Evolutionary conservation across 2,113 vertebrate genomes (phyloP), one percentile per base, ranked within the genome.

Genomic region (Aegypius monachus): DNA sequence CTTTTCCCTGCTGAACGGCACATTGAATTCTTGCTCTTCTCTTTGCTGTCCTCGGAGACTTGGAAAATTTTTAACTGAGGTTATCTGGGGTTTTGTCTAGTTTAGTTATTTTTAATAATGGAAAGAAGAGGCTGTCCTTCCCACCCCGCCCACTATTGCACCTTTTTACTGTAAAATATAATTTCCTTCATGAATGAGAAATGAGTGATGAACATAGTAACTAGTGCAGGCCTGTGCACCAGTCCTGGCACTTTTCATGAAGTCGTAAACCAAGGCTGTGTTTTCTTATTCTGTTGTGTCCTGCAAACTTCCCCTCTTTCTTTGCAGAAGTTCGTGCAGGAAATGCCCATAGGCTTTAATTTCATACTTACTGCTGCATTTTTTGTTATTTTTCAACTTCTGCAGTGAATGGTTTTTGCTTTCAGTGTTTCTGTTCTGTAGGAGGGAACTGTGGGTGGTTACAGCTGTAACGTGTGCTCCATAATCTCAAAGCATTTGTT

Each of bases 391-490:
- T 96, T 95, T 91, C 63, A 88, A 34, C 91, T 95, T 83, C 85
- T 96, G 52, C 87, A 82, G 93, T 85, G 95, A 95, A 95, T 94
- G 92, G 95, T 10, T 96, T 96, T 91, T 77, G 89, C 96, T 96
- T 80, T 94, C 91, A 94, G 87, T 96, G 85, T 92, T 94, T 95
- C 95, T 97, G 94, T 94, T 97, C 95, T 93, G 96, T 97, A 77
- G 96, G 97, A 97, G 96, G 94, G 93, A 94, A 4, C 97, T 88
- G 97, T 97, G 94, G 97, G 97, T 94, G 96, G 97, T 88, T 96
- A 95, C 95, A 97, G 96, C 94, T 97, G 97, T 95, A 97, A 93
- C n/a, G 59, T 95, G 89, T 93, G 91, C 89, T 90, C 90, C 94
- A 93, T 79, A 90, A 96, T 94, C 91, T 90, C 2, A 0, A 66